Base-by-base conservation (phyloP, 1,140 invertebrate species). In the Papilio xuthus region DNA sequence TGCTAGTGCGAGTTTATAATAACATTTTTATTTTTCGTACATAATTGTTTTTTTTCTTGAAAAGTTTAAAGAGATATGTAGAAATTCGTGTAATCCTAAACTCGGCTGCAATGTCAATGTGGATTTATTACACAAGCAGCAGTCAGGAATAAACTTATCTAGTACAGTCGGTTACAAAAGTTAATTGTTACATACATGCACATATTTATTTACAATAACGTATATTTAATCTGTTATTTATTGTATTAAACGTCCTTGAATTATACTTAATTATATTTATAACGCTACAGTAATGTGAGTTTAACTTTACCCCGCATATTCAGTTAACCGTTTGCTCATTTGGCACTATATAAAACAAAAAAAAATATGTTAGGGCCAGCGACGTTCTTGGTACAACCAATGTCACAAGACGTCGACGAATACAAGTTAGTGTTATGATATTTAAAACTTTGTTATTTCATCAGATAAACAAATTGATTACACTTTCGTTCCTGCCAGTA, bases 101-200 rank as follows among this genome's bases (percentile, higher is more conserved):
- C 83, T 78, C 83, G 85, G 81, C 23, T 69, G 83, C 82, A 79
- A 86, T 85, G 79, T 81, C 78, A 77, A 79, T 79, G 77, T 83
- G 84, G 86, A 88, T 88, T 87, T 86, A 87, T 85, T 84, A 82
- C 83, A 85, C 82, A 80, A 85, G 84, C 85, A 80, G 28, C 79
- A 69, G 82, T 78, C 85, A 79, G 81, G 85, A 90, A 90, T 90
- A 90, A 84, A 88, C 83, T 80, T 67, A 80, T 74, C 26, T n/a
- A 53, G 83, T 85, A 84, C 80, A 82, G 1, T 80, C 77, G 63
- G 2, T 13, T 2, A 63, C 32, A 81, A 26, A 80, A 80, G 2
- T 20, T 56, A 23, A 9, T 75, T 9, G 12, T n/a, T 44, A 44
- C 37, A 26, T 23, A 41, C 1, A 44, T 47, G 2, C 32, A 9